Percentiles rank a stretch among this genome's conserved stretches.
These are phyloP conservation scores for Thalassoma bifasciatum DNA, from an alignment of 2,113 vertebrate species.

Conservation along the genomic window DNA sequence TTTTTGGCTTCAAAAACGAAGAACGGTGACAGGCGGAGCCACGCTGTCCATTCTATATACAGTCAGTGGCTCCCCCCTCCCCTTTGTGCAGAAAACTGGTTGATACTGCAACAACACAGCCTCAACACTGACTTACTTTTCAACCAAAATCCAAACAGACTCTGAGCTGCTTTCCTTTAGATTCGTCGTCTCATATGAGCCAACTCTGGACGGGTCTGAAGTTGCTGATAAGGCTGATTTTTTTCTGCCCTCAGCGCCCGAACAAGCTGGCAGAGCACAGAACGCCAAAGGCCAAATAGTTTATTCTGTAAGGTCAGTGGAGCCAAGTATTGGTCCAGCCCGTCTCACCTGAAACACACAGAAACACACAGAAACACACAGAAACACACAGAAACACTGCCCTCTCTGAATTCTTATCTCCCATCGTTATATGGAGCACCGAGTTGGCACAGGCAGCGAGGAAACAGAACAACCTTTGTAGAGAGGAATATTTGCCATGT, in stretches of 20 bases:
- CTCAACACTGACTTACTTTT: background rate
- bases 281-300: slow-evolving; percentile 53
- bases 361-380: too few species aligned
- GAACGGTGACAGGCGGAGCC: too few species aligned
- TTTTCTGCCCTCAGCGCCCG: slow-evolving; percentile 23
- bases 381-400: slow-evolving; percentile 14
- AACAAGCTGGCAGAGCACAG: slow-evolving; percentile 40
- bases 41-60: too few species aligned
- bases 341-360: slow-evolving; percentile 6
- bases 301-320: slow-evolving; percentile 25
- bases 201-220: slow-evolving; percentile 18
- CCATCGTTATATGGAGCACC: slow-evolving; percentile 45
- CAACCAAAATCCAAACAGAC: slow-evolving; percentile 6
- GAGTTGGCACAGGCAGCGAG: slow-evolving; percentile 11
- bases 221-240: slow-evolving; percentile 52
- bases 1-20: too few species aligned
- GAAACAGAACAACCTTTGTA: slow-evolving; percentile 68
- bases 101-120: background rate
- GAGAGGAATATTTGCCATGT: slow-evolving; percentile 26
- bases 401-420: slow-evolving; percentile 41
- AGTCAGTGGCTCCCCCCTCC: too few species aligned
- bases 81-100: too few species aligned
- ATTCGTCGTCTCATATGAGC: slow-evolving; percentile 45
- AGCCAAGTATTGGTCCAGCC: slow-evolving; percentile 48
- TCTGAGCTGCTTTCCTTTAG: slow-evolving; percentile 16